Percentiles rank a stretch among this genome's conserved stretches.
Evolutionary conservation across 1,140 invertebrate genomes (phyloP).

Genomic region (Euura lappo): DNA sequence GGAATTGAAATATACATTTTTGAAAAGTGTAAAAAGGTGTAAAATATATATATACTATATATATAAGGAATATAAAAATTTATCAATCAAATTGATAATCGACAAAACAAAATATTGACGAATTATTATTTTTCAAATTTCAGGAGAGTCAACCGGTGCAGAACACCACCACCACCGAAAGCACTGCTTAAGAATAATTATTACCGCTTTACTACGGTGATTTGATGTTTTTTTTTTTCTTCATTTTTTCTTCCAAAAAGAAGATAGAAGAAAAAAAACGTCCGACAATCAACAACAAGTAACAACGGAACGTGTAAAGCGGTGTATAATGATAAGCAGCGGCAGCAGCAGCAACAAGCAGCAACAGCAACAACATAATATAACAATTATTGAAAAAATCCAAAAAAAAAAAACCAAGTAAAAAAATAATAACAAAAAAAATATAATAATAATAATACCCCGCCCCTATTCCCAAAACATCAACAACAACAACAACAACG

Average conservation of each 20-base stretch:
- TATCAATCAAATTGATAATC: no score
- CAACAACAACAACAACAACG: not conserved
- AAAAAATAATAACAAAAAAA: slow-evolving; percentile 25
- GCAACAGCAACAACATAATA: slow-evolving; percentile 37
- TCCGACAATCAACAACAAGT: no score
- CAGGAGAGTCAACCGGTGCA: slow-evolving; percentile 64
- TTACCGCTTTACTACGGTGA: slow-evolving; percentile 34
- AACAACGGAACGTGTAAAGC: not conserved
- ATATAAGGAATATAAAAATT: no score
- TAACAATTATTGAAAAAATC: slow-evolving; percentile 42
- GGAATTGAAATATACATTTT: no score
- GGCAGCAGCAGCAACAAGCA: slow-evolving; percentile 33
- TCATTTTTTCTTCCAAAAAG: no score
- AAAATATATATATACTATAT: no score
- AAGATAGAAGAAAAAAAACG: no score
- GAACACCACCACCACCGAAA: slow-evolving; percentile 63
- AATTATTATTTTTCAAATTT: no score
- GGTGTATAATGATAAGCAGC: slow-evolving; percentile 6
- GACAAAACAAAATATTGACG: no score
- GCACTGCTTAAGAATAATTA: slow-evolving; percentile 60
- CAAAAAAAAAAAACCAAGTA: slow-evolving; percentile 26
- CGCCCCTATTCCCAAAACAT: not conserved
- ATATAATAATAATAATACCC: no score
- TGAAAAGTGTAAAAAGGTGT: no score
- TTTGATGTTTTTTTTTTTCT: no score